Base-by-base conservation (phyloP, 2,797 vertebrate species). In the Leuciscus waleckii region DNA sequence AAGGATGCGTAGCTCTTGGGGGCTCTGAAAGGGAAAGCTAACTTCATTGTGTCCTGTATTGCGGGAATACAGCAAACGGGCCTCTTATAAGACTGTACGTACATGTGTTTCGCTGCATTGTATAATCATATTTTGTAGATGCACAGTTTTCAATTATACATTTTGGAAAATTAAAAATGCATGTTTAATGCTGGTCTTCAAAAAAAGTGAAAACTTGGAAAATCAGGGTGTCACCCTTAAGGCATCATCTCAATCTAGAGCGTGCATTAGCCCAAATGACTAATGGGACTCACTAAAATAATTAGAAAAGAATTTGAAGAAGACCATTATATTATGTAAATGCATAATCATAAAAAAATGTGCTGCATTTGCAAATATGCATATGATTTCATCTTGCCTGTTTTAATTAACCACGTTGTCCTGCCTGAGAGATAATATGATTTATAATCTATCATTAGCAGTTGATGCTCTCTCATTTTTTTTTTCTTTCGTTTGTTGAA, bases 261-360 rank as follows among this genome's bases (percentile, higher is more conserved):
- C 90, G 90, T 90, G 85, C 89, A 92, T 93, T 89, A 91, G 90
- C 92, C 92, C 91, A 92, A 93, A 93, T 92, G 93, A 93, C 91
- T 94, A 93, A 86, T 89, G 87, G 79, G 84, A 88, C 85, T 69
- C 37, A 61, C 63, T 88, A 82, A 88, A 87, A 86, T 87, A 84
- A 94, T 94, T 94, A 92, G 81, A 86, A 92, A 92, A 92, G 89
- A 90, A 93, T 92, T 90, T 90, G 85, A 92, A 92, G 63, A 94
- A 93, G 91, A 94, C 94, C 93, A 95, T 96, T 94, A 94, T 86
- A 92, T 92, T 95, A 95, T 94, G 95, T 93, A 92, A 95, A 95
- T 95, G 92, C 89, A 91, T 87, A 84, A 89, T 87, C 87, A 90
- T 63, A 56, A 79, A 69, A 46, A 85, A 94, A 94, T 92, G 89